phyloP scores from a whole-genome alignment of 2,888 invertebrate genomes.

The Dasypogon diadema region DNA sequence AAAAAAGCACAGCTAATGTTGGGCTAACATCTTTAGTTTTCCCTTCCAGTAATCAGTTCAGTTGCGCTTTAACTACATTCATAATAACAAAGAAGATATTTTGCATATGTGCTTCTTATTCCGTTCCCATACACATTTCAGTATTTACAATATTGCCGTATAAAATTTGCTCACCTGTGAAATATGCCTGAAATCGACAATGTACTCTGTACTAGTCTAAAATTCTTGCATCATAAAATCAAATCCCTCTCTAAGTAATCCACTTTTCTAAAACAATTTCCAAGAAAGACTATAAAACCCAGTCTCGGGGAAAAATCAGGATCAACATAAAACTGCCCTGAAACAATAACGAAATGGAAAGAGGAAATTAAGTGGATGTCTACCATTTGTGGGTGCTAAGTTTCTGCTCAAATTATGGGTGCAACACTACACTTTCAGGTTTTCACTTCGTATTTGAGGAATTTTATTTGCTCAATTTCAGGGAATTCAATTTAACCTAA shows the following conservation, averaged over 20 bases:
- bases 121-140: too few species aligned
- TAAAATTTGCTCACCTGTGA: too few species aligned
- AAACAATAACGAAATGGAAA: background rate
- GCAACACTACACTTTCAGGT: background rate
- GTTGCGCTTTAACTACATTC: too few species aligned
- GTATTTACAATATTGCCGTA: too few species aligned
- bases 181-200: background rate
- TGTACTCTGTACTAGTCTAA: background rate
- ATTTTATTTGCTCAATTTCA: background rate
- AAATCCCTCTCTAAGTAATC: background rate
- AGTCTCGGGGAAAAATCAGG: background rate
- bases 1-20: too few species aligned
- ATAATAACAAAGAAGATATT: too few species aligned
- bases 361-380: background rate
- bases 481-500: background rate
- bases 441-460: background rate
- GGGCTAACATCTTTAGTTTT: too few species aligned
- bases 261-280: conserved; percentile 1
- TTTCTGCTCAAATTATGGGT: background rate
- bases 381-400: background rate
- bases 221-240: background rate
- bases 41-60: too few species aligned
- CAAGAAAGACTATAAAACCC: background rate
- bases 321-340: background rate
- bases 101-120: too few species aligned